These are phyloP conservation scores for Varanus komodoensis DNA, from an alignment of 2,113 vertebrate species.

Conservation along the genomic window DNA sequence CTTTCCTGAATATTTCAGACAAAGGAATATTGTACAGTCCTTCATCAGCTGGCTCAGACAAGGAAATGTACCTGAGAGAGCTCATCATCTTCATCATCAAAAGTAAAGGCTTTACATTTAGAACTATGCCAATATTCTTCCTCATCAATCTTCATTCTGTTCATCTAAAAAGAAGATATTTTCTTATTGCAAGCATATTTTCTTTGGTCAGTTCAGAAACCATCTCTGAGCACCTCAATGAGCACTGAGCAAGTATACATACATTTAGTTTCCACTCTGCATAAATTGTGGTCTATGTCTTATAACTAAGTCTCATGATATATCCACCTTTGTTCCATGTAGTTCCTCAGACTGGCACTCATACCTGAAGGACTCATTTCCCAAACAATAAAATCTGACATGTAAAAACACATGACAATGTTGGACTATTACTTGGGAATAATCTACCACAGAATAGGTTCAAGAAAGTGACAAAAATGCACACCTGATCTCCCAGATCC, in stretches of 20 bases:
- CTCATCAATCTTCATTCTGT: constrained; percentile 87
- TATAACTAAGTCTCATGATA: neutral
- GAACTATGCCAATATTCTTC: constrained; percentile 97
- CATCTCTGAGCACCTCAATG: neutral
- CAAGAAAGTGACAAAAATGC: neutral
- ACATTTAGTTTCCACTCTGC: neutral
- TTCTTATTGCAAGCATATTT: neutral
- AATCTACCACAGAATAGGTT: neutral
- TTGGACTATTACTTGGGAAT: neutral
- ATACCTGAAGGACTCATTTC: neutral
- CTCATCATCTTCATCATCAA: constrained; percentile 95
- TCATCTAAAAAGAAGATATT: constrained; percentile 80
- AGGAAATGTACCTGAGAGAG: constrained; percentile 81
- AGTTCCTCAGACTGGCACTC: neutral
- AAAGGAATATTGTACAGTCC: neutral
- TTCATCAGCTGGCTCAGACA: neutral
- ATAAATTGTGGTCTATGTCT: neutral
- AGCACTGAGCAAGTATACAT: neutral
- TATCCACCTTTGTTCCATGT: neutral
- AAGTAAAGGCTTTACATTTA: constrained; percentile 93
- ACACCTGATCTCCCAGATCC: neutral
- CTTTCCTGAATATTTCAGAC: neutral
- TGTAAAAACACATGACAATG: neutral
- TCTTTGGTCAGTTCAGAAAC: neutral
- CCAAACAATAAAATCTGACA: neutral